A percentile compares a stretch with the other conserved stretches of the same genome.
Evolutionary conservation across 2,113 vertebrate species (phyloP).

Genomic region (Chionomys nivalis): DNA sequence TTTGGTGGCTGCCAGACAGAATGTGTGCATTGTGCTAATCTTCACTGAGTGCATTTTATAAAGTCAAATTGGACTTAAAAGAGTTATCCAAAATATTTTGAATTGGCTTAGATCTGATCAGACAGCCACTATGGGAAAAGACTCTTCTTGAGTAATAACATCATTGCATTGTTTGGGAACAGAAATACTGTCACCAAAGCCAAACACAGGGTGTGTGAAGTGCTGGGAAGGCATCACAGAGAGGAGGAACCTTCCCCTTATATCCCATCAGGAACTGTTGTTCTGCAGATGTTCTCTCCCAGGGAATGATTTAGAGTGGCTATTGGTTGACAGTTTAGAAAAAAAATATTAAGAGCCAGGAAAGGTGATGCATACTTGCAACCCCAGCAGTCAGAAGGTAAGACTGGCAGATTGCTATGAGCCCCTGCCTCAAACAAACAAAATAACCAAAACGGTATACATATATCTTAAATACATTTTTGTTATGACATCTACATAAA

Average conservation of each 20-base stretch:
- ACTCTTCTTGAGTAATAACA: neutral
- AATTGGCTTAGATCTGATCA: constrained; percentile 1
- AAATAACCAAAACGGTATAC: neutral
- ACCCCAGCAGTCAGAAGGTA: neutral
- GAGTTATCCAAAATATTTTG: constrained; percentile 35
- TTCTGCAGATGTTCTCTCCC: neutral
- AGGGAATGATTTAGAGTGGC: neutral
- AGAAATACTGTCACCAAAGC: neutral
- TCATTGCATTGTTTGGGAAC: constrained; percentile 8
- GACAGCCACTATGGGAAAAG: neutral
- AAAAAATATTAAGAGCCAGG: neutral
- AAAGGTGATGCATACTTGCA: neutral
- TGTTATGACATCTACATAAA: neutral
- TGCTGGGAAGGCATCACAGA: neutral
- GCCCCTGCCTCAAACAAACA: neutral
- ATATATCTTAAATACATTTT: constrained; percentile 15
- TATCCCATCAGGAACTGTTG: neutral
- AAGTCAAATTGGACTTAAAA: constrained; percentile 50
- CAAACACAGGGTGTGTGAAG: neutral
- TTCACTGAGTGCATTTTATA: constrained; percentile 24
- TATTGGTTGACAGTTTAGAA: neutral
- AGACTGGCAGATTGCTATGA: neutral
- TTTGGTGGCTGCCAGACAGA: neutral
- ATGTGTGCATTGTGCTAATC: constrained; percentile 6
- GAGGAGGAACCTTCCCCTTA: neutral